Evolutionary conservation across 2,113 vertebrate species (phyloP).

Genomic region (Hemichromis elongatus): DNA sequence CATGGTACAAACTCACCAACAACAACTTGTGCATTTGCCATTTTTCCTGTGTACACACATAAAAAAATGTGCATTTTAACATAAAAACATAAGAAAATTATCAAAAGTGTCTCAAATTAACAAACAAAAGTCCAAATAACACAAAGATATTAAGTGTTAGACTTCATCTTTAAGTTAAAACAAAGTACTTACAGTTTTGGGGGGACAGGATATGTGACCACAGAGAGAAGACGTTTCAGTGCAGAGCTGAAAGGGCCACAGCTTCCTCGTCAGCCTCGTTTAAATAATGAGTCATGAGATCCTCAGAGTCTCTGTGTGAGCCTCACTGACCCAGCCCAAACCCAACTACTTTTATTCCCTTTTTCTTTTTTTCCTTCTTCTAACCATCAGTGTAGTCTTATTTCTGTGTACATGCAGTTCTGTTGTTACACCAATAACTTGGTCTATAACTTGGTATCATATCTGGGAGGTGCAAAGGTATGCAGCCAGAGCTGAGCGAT

Average conservation of each 20-base stretch:
- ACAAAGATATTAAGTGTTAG: background rate
- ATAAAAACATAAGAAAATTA: background rate
- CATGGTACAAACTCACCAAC: slow-evolving; percentile 42
- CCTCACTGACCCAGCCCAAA: background rate
- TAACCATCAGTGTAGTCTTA: background rate
- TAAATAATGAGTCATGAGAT: slow-evolving; percentile 7
- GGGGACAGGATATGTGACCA: background rate
- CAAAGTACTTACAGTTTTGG: slow-evolving; percentile 25
- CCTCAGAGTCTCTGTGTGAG: background rate
- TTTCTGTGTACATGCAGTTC: background rate
- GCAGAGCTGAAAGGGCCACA: background rate
- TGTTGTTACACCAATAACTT: too few species aligned
- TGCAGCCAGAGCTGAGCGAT: background rate
- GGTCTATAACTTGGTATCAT: background rate
- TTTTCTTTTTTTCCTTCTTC: background rate
- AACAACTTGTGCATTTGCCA: slow-evolving; percentile 23
- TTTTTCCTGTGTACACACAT: slow-evolving; percentile 4
- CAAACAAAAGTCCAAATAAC: background rate
- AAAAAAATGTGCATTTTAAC: background rate
- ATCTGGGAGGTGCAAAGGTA: background rate
- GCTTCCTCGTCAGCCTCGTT: background rate
- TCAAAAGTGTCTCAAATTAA: background rate
- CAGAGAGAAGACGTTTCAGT: background rate
- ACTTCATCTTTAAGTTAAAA: background rate
- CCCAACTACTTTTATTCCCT: background rate